phyloP scores from a whole-genome alignment of 2,113 vertebrate species.

The Procavia capensis region DNA sequence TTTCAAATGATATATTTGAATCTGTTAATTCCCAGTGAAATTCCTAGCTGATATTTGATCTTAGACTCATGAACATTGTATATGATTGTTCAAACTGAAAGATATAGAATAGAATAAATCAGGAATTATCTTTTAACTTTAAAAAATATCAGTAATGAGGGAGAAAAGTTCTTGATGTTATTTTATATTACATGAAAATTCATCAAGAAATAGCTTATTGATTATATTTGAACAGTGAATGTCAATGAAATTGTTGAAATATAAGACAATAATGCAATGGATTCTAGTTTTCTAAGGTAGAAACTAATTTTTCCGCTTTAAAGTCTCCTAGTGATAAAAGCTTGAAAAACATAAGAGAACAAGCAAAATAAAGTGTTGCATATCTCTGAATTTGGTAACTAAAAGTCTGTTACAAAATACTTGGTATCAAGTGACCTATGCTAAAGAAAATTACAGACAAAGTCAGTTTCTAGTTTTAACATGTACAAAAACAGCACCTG shows the following conservation, averaged over 20 bases:
- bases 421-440: no score
- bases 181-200: background rate
- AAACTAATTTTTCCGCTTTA: background rate
- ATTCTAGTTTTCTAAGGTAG: background rate
- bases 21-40: background rate
- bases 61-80: background rate
- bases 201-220: background rate
- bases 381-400: no score
- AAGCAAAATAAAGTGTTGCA: background rate
- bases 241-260: background rate
- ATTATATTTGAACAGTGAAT: background rate
- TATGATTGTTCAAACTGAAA: background rate
- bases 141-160: background rate
- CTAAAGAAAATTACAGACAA: no score
- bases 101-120: background rate
- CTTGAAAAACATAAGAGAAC: background rate
- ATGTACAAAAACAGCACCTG: no score
- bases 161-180: background rate
- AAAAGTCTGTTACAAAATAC: no score
- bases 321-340: background rate
- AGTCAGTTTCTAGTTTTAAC: no score
- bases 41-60: background rate
- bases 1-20: background rate
- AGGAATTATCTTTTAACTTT: background rate
- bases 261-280: background rate